Percentiles rank a stretch among this genome's conserved stretches.
These are phyloP conservation scores for Megamerina dolium DNA, from an alignment of 2,888 invertebrate genomes.

Conservation along the genomic window DNA sequence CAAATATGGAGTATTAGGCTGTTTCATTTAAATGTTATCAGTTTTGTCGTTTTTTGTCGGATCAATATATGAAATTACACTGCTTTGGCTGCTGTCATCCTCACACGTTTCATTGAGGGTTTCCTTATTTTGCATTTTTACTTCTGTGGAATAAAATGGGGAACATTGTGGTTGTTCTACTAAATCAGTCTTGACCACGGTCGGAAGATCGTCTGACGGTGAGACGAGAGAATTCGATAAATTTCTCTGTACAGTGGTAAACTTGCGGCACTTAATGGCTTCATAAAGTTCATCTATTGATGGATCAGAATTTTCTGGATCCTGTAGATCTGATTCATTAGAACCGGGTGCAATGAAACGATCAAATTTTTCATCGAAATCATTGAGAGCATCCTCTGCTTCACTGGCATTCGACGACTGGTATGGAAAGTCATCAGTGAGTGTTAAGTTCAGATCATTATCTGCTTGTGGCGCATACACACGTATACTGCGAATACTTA, in stretches of 20 bases:
- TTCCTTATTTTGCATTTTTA: constrained; percentile 18
- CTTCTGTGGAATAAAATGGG: constrained; percentile 3
- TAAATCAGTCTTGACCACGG: constrained; percentile 12
- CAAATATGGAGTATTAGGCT: no score
- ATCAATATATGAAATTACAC: constrained; percentile 48
- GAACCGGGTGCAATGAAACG: constrained; percentile 20
- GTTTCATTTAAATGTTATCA: neutral
- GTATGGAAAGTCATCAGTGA: constrained; percentile 49
- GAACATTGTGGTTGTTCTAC: no score
- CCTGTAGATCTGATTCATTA: constrained; percentile 17
- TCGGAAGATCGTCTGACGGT: neutral
- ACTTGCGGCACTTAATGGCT: constrained; percentile 53
- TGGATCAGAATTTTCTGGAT: constrained; percentile 33
- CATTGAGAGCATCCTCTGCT: constrained; percentile 40
- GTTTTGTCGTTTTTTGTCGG: constrained; percentile 26
- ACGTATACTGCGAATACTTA: constrained; percentile 60
- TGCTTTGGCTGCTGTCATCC: constrained; percentile 49
- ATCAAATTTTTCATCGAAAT: constrained; percentile 44
- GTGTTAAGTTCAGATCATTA: constrained; percentile 51
- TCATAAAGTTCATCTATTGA: constrained; percentile 64
- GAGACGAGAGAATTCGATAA: constrained; percentile 13
- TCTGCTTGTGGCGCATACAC: constrained; percentile 58
- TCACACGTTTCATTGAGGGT: constrained; percentile 39
- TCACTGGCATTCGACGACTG: constrained; percentile 49
- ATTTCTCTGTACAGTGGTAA: constrained; percentile 14